Base-by-base conservation (phyloP, 2,888 invertebrate genomes). In the Adelphocoris suturalis region DNA sequence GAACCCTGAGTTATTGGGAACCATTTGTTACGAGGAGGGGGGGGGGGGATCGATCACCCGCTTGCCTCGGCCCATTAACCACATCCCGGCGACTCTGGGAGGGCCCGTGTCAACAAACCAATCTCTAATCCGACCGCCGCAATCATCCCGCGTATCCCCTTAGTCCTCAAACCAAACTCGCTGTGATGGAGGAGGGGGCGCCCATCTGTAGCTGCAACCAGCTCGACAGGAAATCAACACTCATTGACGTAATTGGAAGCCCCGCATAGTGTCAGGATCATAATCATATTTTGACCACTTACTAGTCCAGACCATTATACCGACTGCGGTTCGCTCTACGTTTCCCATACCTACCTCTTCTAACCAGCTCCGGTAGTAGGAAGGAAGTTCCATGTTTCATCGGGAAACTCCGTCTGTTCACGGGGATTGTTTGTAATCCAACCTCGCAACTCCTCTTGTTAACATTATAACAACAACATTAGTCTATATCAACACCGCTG, bases 71-170 rank as follows among this genome's bases (percentile, higher is more conserved):
- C 68, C 68, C 68, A 68, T 68, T 68, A 68, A 68, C 68, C 68
- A 68, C 68, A 68, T 68, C 68, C 68, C 68, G 68, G 68, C 68
- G 68, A 68, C 68, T 68, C 68, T 23, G 68, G 23, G 68, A 68
- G 68, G 68, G 68, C 23, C 68, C 68, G 68, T 68, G 68, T 68
- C 68, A 68, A 68, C 68, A 68, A 68, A 68, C 68, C 68, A 68
- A 68, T 68, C 68, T 68, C 68, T 68, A 68, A 68, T 68, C 68
- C 68, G 68, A 68, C 68, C 68, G 68, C 68, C 27, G 68, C 68
- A 68, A 68, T 68, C 68, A 68, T 68, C 68, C 19, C 68, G n/a
- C 27, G 68, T 12, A 23, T 68, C 68, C 68, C 68, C 68, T 52
- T 52, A 27, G 68, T 13, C 23, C 68, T 68, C 23, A 23, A 68